Evolutionary conservation across 2,888 invertebrate genomes (phyloP).

Genomic region (Pegoplata infirma): DNA sequence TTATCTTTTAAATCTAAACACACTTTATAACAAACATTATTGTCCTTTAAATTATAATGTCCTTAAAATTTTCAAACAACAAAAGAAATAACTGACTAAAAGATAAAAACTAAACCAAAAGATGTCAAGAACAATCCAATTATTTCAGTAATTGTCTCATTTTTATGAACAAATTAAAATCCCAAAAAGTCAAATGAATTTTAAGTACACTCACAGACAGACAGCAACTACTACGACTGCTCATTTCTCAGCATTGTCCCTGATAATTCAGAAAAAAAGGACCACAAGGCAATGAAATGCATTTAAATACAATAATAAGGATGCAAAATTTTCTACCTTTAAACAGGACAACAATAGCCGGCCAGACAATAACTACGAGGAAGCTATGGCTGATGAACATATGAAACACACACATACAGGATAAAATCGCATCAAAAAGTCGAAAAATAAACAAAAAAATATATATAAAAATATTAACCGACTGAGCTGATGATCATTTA

Average conservation of each 20-base stretch:
- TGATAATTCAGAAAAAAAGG: conserved; percentile 20
- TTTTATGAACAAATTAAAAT: conserved; percentile 75
- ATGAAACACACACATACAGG: conserved; percentile 9
- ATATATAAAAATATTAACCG: conserved; percentile 13
- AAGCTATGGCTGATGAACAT: neutral
- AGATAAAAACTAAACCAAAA: conserved; percentile 22
- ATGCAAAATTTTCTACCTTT: conserved; percentile 22
- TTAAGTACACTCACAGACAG: conserved; percentile 43
- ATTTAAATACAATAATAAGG: conserved; percentile 11
- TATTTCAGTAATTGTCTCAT: conserved; percentile 76
- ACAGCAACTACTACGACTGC: neutral
- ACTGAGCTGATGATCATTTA: conserved; percentile 28
- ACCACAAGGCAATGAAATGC: conserved; percentile 40
- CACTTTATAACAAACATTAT: neutral
- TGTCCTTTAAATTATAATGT: conserved; percentile 10
- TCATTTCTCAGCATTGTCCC: too few species aligned
- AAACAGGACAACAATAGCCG: conserved; percentile 10
- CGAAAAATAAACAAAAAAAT: conserved; percentile 61
- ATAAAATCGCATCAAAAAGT: conserved; percentile 75
- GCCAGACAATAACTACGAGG: neutral
- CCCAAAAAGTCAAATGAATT: conserved; percentile 73
- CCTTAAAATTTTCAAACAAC: conserved; percentile 3
- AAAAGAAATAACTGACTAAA: conserved; percentile 35
- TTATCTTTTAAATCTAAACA: too few species aligned
- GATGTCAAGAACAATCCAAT: conserved; percentile 72